Conservation (phyloP, 2,113 vertebrate genomes). For the Regulus satrapa region DNA sequence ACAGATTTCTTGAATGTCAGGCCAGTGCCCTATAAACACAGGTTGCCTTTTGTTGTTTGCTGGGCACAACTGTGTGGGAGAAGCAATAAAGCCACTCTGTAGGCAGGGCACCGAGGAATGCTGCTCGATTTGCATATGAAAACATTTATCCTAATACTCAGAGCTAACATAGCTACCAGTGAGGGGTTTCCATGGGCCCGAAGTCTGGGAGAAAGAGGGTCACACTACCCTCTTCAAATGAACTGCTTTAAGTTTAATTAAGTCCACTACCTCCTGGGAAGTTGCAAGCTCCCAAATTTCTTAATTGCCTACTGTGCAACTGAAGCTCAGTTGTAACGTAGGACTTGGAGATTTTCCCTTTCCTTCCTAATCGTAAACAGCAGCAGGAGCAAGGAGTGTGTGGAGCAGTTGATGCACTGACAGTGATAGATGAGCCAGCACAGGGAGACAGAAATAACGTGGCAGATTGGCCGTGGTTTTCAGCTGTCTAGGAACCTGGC, state of each 20-base stretch:
- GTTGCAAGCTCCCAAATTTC: slow-evolving; percentile 40
- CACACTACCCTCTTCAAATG: slow-evolving; percentile 20
- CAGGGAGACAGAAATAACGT: slow-evolving; percentile 35
- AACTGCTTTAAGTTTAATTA: slow-evolving; percentile 59
- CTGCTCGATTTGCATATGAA: slow-evolving; percentile 38
- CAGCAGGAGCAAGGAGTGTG: background rate
- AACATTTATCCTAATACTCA: slow-evolving; percentile 37
- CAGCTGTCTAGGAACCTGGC: slow-evolving; percentile 48
- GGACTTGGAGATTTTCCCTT: background rate
- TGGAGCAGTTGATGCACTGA: slow-evolving; percentile 49
- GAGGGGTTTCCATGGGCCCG: slow-evolving; percentile 24
- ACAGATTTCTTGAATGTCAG: slow-evolving; percentile 44
- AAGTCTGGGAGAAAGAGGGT: slow-evolving; percentile 21
- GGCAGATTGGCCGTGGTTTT: slow-evolving; percentile 47
- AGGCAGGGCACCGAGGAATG: slow-evolving; percentile 25
- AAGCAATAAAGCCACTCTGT: slow-evolving; percentile 15
- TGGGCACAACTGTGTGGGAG: background rate
- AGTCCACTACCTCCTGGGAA: slow-evolving; percentile 56
- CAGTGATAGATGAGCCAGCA: slow-evolving; percentile 66
- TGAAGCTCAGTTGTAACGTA: background rate
- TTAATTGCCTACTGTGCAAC: slow-evolving; percentile 42
- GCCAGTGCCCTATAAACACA: slow-evolving; percentile 46
- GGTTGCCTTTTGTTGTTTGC: slow-evolving; percentile 54
- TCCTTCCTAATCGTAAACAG: background rate
- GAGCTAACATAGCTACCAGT: background rate